Evolutionary conservation across 2,797 vertebrate genomes (phyloP), one percentile per base, ranked within the genome.

Genomic region (Alauda arvensis): DNA sequence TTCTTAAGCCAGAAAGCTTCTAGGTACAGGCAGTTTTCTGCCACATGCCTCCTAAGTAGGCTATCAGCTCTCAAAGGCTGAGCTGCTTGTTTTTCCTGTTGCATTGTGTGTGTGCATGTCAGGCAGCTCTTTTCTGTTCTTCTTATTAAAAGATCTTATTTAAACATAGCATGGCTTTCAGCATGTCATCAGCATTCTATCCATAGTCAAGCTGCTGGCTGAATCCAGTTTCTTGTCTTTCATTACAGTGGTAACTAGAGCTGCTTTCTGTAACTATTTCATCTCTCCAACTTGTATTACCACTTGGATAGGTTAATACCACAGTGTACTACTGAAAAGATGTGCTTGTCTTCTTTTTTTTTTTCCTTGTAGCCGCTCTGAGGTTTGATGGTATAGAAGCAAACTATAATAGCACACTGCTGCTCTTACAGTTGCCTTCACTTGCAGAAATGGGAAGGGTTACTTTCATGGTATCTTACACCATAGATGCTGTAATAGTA

Each of bases 341-440:
- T 7, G 6, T 29, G 6, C 26, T 19, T 70, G 26, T 67, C 21
- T 42, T 57, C 59, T 37, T 53, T 52, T 62, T 37, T 53, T 33
- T 45, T 53, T 20, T 7, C 25, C 31, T 68, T 59, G 5, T 65
- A 65, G 18, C 9, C 6, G 1, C 10, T 53, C 33, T 39, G 31
- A 29, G 28, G 18, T 53, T 66, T 92, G 28, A 18, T 60, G 24
- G 10, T 14, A 7, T 51, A 37, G 57, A 79, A 77, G 12, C 14
- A 52, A 6, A 3, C 42, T 28, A 6, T 4, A 61, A 7, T 15
- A 57, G 8, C 6, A 4, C 1, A 2, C 10, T 56, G 25, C 15
- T 55, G 25, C 33, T 20, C 34, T 28, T 59, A 28, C 1, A 3
- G 12, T 43, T 75, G 29, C 18, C 33, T 80, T 93, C 8, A 7